Percentiles rank a stretch among this genome's conserved stretches.
Conservation (phyloP, 2,888 invertebrate species). For the Alloscopus bannaensis region DNA sequence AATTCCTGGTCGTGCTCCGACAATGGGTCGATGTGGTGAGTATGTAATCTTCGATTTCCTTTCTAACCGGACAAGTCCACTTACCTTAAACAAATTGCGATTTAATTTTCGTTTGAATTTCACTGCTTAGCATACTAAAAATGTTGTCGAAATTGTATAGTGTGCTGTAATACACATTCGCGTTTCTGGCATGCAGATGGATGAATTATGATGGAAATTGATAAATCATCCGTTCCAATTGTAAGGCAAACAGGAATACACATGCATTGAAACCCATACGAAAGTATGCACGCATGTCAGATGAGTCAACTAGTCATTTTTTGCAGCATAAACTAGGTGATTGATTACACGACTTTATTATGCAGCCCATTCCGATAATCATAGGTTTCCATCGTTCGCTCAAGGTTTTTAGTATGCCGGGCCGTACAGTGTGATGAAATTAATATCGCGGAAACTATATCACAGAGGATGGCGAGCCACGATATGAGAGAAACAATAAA, state of each 20-base stretch:
- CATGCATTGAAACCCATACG: no score
- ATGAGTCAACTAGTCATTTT: slow-evolving; percentile 60
- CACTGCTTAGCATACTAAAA: no score
- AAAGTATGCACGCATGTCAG: no score
- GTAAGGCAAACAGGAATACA: no score
- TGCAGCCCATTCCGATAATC: slow-evolving; percentile 38
- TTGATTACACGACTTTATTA: slow-evolving; percentile 59
- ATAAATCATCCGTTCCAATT: no score
- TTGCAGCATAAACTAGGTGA: slow-evolving; percentile 48
- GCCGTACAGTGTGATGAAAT: slow-evolving; percentile 54
- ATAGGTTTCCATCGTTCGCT: slow-evolving; percentile 53
- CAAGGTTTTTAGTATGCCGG: slow-evolving; percentile 47
- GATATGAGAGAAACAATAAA: slow-evolving; percentile 13
- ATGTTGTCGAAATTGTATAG: no score
- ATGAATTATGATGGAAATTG: no score
- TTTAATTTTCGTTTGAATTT: slow-evolving; percentile 26
- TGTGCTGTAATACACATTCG: no score
- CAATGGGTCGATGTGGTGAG: no score
- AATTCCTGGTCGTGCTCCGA: no score
- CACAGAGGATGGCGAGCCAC: not conserved
- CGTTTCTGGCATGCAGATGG: slow-evolving; percentile 9
- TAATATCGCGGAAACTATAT: slow-evolving; percentile 63
- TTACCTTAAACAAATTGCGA: slow-evolving; percentile 29
- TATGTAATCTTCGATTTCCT: slow-evolving; percentile 53
- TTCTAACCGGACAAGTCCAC: slow-evolving; percentile 19